Evolutionary conservation across 2,888 invertebrate species (phyloP), one percentile per base, ranked within the genome.

Genomic region (Nipponacmea schrenckii): DNA sequence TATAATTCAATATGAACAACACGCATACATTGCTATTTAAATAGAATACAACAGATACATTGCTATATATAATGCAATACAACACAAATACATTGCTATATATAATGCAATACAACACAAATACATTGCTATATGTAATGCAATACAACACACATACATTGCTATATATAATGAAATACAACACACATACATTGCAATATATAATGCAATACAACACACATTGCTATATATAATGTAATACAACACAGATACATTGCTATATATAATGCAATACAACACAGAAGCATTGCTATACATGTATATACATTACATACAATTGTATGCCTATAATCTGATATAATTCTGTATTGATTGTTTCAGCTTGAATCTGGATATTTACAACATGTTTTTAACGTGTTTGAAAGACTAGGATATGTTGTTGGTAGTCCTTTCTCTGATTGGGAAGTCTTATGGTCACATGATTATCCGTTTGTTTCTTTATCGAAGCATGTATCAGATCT

Each of bases 401-500:
- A 93, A 12, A 91, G 93, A 76, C 87, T 95, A 17, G 96, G 96
- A 0, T 96, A 93, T 82, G 89, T 91, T 71, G 91, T 76, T 7
- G 82, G 83, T 17, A 76, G 78, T 50, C 72, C 78, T 15, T 70
- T 80, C 10, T 89, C 91, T 0, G 89, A 91, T 0, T 98, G 97
- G 96, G 93, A 94, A 86, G 90, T 98, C 0, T 89, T 98, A 14
- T 98, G 98, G 98, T 93, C 96, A 0, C 96, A 97, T 87, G 95
- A 96, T 83, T 97, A 95, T 87, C 97, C 97, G 0, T 97, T 96
- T 73, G 88, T 91, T 69, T 88, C 86, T 0, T 86, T 94, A 14
- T 89, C 90, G 70, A 79, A 89, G 4, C 84, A 89, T 64, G 83
- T 94, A 46, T 91, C 90, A 72, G 91, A 91, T 74, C 88, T 96